Percentiles rank a stretch among this genome's conserved stretches.
Evolutionary conservation across 2,888 invertebrate species (phyloP).

Genomic region (Nasonovia ribisnigri): DNA sequence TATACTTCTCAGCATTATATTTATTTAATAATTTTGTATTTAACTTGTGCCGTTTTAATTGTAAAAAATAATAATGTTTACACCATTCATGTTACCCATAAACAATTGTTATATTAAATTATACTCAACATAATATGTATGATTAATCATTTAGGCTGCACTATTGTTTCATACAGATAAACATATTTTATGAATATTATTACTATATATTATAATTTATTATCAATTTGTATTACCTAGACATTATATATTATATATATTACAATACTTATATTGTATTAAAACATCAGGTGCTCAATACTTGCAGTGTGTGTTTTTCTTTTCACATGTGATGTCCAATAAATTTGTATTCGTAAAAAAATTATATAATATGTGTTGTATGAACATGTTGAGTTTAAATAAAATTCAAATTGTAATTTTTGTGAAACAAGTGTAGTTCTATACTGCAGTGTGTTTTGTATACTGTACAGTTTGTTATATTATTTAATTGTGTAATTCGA

Average conservation of each 20-base stretch:
- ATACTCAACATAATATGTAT: background rate
- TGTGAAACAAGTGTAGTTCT: background rate
- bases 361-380: background rate
- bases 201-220: slow-evolving; percentile 29
- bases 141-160: slow-evolving; percentile 12
- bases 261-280: slow-evolving; percentile 30
- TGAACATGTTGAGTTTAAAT: background rate
- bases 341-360: slow-evolving; percentile 24
- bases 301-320: slow-evolving; percentile 43
- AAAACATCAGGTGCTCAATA: slow-evolving; percentile 51
- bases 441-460: background rate
- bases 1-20: background rate
- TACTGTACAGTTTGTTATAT: background rate
- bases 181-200: slow-evolving; percentile 3
- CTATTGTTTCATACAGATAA: slow-evolving; percentile 1
- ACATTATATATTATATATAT: slow-evolving; percentile 16
- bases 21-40: background rate
- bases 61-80: background rate
- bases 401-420: background rate
- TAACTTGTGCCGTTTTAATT: slow-evolving; percentile 1
- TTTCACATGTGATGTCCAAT: slow-evolving; percentile 15
- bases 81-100: background rate
- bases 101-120: background rate
- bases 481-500: background rate
- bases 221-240: slow-evolving; percentile 42